phyloP scores from a whole-genome alignment of 2,797 vertebrate species.

The Macroramphosus scolopax region DNA sequence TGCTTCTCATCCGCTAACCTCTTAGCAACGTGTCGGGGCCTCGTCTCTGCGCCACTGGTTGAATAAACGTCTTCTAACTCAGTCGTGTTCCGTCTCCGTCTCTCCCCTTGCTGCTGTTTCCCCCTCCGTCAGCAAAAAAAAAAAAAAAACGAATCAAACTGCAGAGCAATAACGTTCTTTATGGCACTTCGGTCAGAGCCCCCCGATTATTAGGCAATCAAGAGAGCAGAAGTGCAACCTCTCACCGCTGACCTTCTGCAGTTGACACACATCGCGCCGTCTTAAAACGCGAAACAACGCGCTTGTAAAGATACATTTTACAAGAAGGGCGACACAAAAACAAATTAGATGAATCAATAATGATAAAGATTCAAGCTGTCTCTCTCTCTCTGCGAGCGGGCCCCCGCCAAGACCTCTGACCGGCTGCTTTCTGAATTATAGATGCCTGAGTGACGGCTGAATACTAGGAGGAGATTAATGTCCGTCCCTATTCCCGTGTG shows the following conservation, averaged over 20 bases:
- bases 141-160: slow-evolving; percentile 54
- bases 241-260: too few relatives aligned
- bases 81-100: slow-evolving; percentile 26
- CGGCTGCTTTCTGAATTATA: slow-evolving; percentile 63
- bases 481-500: slow-evolving; percentile 22
- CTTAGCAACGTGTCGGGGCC: slow-evolving; percentile 32
- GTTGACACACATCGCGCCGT: too few relatives aligned
- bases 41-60: slow-evolving; percentile 9
- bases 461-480: slow-evolving; percentile 51
- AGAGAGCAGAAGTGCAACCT: slow-evolving; percentile 18
- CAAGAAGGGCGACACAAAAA: slow-evolving; percentile 3
- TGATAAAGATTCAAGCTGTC: slow-evolving; percentile 45
- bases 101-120: slow-evolving; percentile 4
- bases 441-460: slow-evolving; percentile 61
- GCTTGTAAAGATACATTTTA: background rate
- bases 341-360: slow-evolving; percentile 46
- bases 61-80: slow-evolving; percentile 45
- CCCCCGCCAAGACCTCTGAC: slow-evolving; percentile 43
- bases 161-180: slow-evolving; percentile 54
- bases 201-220: slow-evolving; percentile 44
- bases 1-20: slow-evolving; percentile 23
- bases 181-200: slow-evolving; percentile 51
- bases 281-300: too few relatives aligned
- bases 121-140: slow-evolving; percentile 59
- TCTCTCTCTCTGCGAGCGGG: slow-evolving; percentile 37